Evolutionary conservation across 2,888 invertebrate species (phyloP).

Genomic region (Tipula helvola): DNA sequence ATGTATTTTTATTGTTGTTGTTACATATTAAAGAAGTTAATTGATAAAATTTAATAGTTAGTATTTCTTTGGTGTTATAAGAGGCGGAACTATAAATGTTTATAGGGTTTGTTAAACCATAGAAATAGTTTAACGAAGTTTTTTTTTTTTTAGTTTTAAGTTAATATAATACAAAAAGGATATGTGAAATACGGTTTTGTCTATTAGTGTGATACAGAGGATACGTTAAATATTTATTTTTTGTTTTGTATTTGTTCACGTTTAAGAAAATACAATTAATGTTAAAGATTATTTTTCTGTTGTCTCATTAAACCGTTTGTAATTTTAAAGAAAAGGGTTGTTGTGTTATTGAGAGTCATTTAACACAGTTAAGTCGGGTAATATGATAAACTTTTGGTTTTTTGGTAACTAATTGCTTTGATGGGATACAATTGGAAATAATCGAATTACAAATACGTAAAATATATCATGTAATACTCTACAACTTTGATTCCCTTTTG

Average conservation of each 20-base stretch:
- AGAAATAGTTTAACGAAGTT: background rate
- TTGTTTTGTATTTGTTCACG: background rate
- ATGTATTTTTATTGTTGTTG: background rate
- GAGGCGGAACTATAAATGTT: slow-evolving; percentile 9
- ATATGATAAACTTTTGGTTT: background rate
- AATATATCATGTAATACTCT: too few relatives aligned
- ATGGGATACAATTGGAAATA: too few relatives aligned
- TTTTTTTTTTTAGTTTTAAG: background rate
- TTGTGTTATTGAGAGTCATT: background rate
- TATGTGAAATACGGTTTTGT: background rate
- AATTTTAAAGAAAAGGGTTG: background rate
- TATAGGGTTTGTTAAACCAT: slow-evolving; percentile 9
- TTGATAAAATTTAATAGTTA: background rate
- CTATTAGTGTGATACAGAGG: background rate
- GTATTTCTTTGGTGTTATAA: background rate
- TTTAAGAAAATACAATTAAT: background rate
- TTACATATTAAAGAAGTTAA: background rate
- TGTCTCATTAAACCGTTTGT: background rate
- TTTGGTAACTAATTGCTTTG: background rate
- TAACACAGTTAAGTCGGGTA: background rate
- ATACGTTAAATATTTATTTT: slow-evolving; percentile 1
- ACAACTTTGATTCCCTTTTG: too few relatives aligned
- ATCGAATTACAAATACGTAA: too few relatives aligned
- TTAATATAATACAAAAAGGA: background rate
- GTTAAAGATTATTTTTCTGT: background rate